These are phyloP conservation scores for Osedax fenrisi DNA, from an alignment of 2,888 invertebrate species.

Conservation along the genomic window DNA sequence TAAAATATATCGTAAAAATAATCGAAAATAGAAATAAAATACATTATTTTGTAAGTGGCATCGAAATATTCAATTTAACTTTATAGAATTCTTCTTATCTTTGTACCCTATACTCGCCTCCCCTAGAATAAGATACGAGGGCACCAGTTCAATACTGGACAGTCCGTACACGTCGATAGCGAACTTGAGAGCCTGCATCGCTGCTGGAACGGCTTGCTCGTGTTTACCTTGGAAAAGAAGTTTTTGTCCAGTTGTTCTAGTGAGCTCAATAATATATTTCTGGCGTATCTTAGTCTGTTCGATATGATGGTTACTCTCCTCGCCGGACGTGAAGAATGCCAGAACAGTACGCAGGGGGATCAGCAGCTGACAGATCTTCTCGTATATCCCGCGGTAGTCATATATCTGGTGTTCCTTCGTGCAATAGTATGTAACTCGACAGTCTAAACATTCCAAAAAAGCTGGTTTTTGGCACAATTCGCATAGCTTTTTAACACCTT, in stretches of 20 bases:
- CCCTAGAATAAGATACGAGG: slow-evolving; percentile 50
- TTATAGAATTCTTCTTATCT: too few relatives aligned
- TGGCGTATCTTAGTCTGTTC: slow-evolving; percentile 42
- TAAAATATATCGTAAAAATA: too few relatives aligned
- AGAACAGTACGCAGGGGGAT: slow-evolving; percentile 44
- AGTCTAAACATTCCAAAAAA: slow-evolving; percentile 47
- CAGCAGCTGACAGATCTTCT: slow-evolving; percentile 49
- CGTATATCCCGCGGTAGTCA: slow-evolving; percentile 50
- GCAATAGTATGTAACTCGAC: slow-evolving; percentile 50
- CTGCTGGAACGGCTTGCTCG: slow-evolving; percentile 51
- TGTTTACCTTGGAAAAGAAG: slow-evolving; percentile 49
- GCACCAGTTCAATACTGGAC: slow-evolving; percentile 50
- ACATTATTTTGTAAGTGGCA: too few relatives aligned
- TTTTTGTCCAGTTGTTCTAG: slow-evolving; percentile 49
- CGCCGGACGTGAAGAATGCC: slow-evolving; percentile 48
- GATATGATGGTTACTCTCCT: slow-evolving; percentile 46
- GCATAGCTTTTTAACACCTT: slow-evolving; percentile 47
- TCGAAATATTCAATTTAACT: too few relatives aligned
- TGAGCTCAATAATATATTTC: slow-evolving; percentile 48
- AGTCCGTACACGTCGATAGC: slow-evolving; percentile 50
- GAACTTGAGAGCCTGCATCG: slow-evolving; percentile 49
- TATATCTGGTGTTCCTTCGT: slow-evolving; percentile 49
- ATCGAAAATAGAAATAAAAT: too few relatives aligned
- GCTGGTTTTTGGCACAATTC: slow-evolving; percentile 51
- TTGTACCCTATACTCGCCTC: slow-evolving; percentile 50